Evolutionary conservation across 1,140 invertebrate genomes (phyloP).

Genomic region (Conopomorpha cramerella): DNA sequence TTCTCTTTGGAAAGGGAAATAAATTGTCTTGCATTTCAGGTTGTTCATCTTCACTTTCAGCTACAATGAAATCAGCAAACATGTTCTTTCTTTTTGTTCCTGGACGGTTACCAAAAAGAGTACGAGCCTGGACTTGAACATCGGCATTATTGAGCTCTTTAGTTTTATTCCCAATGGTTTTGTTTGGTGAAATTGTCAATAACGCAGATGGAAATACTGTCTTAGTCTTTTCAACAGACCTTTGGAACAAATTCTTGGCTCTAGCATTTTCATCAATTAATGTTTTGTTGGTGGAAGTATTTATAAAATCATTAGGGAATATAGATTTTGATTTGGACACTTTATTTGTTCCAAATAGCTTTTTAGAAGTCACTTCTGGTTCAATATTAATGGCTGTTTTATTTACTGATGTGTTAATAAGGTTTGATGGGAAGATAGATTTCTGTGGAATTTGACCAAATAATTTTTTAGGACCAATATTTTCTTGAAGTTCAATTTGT

Average conservation of each 20-base stretch:
- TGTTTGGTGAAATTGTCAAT: constrained; percentile 27
- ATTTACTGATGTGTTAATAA: not conserved
- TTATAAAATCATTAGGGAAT: not conserved
- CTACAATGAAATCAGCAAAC: constrained; percentile 36
- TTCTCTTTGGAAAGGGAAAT: constrained; percentile 21
- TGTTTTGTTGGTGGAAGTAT: not conserved
- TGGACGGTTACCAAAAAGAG: constrained; percentile 27
- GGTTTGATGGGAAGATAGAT: not conserved
- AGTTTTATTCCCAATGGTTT: constrained; percentile 28
- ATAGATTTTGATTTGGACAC: not conserved
- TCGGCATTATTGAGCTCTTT: constrained; percentile 15
- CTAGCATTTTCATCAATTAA: not conserved
- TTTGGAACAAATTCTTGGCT: not conserved
- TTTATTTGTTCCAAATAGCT: not conserved
- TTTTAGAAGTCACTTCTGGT: not conserved
- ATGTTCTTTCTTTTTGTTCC: constrained; percentile 34
- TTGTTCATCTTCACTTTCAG: constrained; percentile 43
- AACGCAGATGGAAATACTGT: constrained; percentile 27
- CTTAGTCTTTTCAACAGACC: constrained; percentile 10
- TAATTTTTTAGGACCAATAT: constrained; percentile 22
- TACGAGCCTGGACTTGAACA: constrained; percentile 19
- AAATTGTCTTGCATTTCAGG: constrained; percentile 33
- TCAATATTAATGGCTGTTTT: not conserved
- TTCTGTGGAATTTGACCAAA: constrained; percentile 15
- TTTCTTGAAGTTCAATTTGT: constrained; percentile 19